These are phyloP conservation scores for Psittacula echo DNA, from an alignment of 2,797 vertebrate genomes.

Conservation along the genomic window DNA sequence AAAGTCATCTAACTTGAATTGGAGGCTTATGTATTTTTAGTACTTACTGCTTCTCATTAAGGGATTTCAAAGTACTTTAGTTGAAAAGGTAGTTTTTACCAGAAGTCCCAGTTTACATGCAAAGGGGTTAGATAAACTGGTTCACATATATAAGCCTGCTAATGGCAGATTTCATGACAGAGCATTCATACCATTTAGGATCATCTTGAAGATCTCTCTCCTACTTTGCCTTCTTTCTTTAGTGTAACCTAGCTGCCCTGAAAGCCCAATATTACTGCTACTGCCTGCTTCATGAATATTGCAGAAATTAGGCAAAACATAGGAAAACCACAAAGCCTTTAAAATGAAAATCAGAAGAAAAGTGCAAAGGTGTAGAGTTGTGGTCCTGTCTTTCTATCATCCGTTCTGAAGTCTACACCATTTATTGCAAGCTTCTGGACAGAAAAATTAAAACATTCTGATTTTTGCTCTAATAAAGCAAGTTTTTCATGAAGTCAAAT, in stretches of 20 bases:
- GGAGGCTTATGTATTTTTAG: slow-evolving; percentile 8
- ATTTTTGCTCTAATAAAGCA: background rate
- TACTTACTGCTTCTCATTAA: background rate
- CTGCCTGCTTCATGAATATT: slow-evolving; percentile 34
- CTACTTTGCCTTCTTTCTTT: background rate
- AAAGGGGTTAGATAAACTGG: background rate
- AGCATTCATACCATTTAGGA: background rate
- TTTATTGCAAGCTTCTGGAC: background rate
- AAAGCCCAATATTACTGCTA: background rate
- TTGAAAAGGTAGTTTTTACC: background rate
- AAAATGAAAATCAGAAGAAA: slow-evolving; percentile 14
- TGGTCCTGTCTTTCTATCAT: background rate
- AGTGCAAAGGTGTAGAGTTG: background rate
- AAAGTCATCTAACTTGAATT: background rate
- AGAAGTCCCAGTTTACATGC: background rate
- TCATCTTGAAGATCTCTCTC: background rate
- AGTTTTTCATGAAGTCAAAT: background rate
- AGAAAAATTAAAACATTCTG: background rate
- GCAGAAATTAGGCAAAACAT: slow-evolving; percentile 60
- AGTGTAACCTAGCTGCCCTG: background rate
- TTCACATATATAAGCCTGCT: background rate
- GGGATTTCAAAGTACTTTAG: background rate
- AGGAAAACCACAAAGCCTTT: background rate
- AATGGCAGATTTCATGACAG: background rate
- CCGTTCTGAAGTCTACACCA: background rate